Evolutionary conservation across 2,888 invertebrate species (phyloP).

Genomic region (Temnothorax unifasciatus): DNA sequence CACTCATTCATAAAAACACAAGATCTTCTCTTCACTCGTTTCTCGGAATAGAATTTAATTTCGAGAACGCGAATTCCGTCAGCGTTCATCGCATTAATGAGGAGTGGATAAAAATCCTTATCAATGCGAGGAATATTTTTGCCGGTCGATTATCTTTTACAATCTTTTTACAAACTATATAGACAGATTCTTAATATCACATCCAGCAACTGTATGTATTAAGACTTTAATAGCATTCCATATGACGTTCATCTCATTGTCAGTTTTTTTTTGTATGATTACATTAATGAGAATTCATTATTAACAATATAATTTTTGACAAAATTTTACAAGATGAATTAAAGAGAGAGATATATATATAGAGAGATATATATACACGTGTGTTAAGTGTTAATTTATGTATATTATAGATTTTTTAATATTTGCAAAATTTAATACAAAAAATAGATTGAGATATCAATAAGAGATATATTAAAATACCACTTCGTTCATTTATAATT

Average conservation of each 20-base stretch:
- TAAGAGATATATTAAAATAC: constrained; percentile 24
- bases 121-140: constrained; percentile 3
- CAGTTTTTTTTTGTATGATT: constrained; percentile 25
- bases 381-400: constrained; percentile 54
- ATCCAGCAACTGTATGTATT: constrained; percentile 9
- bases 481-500: constrained; percentile 36
- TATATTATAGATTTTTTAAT: constrained; percentile 49
- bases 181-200: constrained; percentile 56
- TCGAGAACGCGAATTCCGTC: background rate
- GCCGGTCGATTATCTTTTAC: background rate
- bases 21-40: background rate
- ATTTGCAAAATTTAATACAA: constrained; percentile 29
- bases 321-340: constrained; percentile 37
- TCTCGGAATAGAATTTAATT: background rate
- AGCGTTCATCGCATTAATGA: background rate
- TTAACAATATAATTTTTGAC: constrained; percentile 16
- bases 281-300: background rate
- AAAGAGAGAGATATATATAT: constrained; percentile 6
- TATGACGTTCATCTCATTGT: constrained; percentile 18
- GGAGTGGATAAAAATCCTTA: background rate
- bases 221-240: constrained; percentile 34
- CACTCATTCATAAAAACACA: background rate
- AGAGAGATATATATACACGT: constrained; percentile 11
- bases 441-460: constrained; percentile 3
- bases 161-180: constrained; percentile 23